These are phyloP conservation scores for Megaustenia siamemsis DNA, from an alignment of 2,888 invertebrate genomes.

Conservation along the genomic window DNA sequence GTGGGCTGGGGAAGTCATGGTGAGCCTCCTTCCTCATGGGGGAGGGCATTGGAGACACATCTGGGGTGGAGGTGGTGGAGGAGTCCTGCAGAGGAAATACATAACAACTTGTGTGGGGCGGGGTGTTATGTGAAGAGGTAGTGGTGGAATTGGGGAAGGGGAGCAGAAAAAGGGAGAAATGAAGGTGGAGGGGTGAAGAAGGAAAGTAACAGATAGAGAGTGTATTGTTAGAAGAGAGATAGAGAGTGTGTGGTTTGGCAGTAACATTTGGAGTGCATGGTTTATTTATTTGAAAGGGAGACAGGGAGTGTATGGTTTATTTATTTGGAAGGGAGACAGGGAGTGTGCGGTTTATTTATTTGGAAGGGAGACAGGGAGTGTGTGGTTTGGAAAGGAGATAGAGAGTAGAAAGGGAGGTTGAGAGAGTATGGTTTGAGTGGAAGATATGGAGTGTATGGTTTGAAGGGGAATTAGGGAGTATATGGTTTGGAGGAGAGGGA, in stretches of 20 bases:
- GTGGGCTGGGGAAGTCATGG: conserved; percentile 68
- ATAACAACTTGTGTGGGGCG: too few relatives aligned
- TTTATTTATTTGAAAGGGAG: too few relatives aligned
- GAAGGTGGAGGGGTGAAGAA: too few relatives aligned
- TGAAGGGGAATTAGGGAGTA: background rate
- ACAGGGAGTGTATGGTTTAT: too few relatives aligned
- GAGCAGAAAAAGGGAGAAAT: too few relatives aligned
- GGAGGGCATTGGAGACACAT: conserved; percentile 59
- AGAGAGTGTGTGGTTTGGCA: too few relatives aligned
- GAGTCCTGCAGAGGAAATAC: conserved; percentile 62
- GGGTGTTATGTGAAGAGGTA: too few relatives aligned
- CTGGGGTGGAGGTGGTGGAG: conserved; percentile 69
- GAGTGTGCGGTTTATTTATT: background rate
- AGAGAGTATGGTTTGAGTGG: background rate
- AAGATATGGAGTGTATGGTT: background rate
- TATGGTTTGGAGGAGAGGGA: background rate
- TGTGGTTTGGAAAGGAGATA: background rate
- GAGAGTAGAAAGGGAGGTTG: background rate
- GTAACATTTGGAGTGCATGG: too few relatives aligned
- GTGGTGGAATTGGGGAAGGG: too few relatives aligned
- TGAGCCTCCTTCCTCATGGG: conserved; percentile 67
- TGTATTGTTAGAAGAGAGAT: too few relatives aligned
- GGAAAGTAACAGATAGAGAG: too few relatives aligned
- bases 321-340: background rate
- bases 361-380: background rate